Percentiles rank a stretch among this genome's conserved stretches.
phyloP scores from a whole-genome alignment of 2,113 vertebrate species.

The Dinomys branickii region DNA sequence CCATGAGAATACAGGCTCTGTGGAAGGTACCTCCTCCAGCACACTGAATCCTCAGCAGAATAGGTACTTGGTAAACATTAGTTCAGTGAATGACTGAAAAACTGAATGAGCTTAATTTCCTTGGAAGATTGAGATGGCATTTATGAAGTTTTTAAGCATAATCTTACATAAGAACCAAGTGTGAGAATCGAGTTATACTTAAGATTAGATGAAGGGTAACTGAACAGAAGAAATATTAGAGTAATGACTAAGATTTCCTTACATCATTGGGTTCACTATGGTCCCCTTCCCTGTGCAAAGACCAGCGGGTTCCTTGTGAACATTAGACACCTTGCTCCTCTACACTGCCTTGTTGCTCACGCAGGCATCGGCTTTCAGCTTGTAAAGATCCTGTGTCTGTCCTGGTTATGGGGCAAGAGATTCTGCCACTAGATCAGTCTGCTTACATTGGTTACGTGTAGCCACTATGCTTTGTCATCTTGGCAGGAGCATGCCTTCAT shows the following conservation, averaged over 20 bases:
- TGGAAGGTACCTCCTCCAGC: background rate
- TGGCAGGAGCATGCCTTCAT: background rate
- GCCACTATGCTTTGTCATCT: background rate
- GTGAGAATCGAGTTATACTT: background rate
- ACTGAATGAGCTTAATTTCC: background rate
- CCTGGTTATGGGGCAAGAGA: background rate
- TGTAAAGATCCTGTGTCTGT: background rate
- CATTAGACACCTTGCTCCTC: background rate
- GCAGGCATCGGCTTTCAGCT: background rate
- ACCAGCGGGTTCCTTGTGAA: background rate
- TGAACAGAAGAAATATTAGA: background rate
- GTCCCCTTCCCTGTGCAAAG: background rate
- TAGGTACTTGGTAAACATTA: background rate
- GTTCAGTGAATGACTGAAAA: background rate
- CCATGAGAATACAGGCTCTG: background rate
- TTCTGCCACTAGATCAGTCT: background rate
- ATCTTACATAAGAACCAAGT: constrained; percentile 3
- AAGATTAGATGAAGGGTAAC: background rate
- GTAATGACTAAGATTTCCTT: background rate
- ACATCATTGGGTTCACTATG: background rate
- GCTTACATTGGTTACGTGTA: background rate
- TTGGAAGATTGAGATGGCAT: background rate
- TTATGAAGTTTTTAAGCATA: background rate
- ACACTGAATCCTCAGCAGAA: background rate
- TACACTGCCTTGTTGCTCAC: background rate